phyloP scores from a whole-genome alignment of 2,888 invertebrate species.

The Pollenia angustigena region DNA sequence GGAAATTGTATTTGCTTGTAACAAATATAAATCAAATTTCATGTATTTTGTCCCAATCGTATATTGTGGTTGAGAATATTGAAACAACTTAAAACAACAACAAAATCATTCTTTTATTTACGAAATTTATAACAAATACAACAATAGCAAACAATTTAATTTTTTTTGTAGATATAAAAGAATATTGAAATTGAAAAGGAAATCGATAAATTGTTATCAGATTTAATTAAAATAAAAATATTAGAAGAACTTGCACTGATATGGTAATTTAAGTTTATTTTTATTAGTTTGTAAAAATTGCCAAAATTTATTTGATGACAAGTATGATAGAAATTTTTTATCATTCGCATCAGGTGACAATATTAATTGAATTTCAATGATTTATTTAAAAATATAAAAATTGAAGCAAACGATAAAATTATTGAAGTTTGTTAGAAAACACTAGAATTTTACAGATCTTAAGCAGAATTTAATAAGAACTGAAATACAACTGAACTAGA shows the following conservation, averaged over 20 bases:
- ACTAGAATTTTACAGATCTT: too few relatives aligned
- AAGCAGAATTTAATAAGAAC: too few relatives aligned
- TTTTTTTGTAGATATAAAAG: constrained; percentile 44
- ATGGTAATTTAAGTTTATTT: constrained; percentile 18
- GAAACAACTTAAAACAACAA: constrained; percentile 7
- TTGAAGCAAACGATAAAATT: too few relatives aligned
- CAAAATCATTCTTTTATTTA: constrained; percentile 31
- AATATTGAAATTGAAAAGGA: constrained; percentile 65
- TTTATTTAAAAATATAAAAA: background rate
- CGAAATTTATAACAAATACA: constrained; percentile 50
- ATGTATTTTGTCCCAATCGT: constrained; percentile 64
- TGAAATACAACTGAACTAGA: too few relatives aligned
- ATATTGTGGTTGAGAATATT: constrained; percentile 57
- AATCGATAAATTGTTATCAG: constrained; percentile 71
- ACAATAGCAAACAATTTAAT: constrained; percentile 51
- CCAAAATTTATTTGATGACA: constrained; percentile 5
- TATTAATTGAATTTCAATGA: constrained; percentile 12
- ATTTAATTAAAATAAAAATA: constrained; percentile 68
- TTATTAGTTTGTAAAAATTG: background rate
- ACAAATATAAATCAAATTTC: constrained; percentile 72
- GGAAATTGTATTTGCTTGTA: constrained; percentile 73
- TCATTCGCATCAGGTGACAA: constrained; percentile 1
- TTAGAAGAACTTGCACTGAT: background rate
- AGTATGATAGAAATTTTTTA: constrained; percentile 3
- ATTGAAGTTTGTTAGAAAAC: too few relatives aligned